These are phyloP conservation scores for Oreotrochilus melanogaster DNA, from an alignment of 2,113 vertebrate species.

Conservation along the genomic window DNA sequence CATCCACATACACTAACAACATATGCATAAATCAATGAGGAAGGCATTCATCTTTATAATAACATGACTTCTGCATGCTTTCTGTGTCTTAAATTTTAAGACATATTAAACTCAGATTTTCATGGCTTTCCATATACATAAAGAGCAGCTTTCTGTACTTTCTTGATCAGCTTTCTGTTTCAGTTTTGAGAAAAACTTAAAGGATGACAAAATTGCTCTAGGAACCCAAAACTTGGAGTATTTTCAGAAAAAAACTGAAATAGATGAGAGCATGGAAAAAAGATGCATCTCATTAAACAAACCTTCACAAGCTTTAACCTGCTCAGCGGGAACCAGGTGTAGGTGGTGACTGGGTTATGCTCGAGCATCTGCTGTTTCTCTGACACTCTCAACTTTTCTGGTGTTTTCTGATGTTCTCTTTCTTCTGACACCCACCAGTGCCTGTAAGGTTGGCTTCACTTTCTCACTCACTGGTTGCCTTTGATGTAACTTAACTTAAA, in stretches of 20 bases:
- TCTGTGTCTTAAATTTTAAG: neutral
- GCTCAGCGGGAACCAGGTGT: neutral
- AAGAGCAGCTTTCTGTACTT: neutral
- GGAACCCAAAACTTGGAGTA: neutral
- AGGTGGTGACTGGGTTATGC: neutral
- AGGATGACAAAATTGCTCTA: neutral
- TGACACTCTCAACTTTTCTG: neutral
- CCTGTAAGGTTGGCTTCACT: neutral
- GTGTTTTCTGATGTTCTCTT: neutral
- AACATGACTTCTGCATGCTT: neutral
- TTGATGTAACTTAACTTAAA: neutral
- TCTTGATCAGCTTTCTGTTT: neutral
- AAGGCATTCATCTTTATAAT: neutral
- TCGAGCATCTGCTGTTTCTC: neutral
- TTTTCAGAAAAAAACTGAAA: neutral
- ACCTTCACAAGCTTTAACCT: neutral
- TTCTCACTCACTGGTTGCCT: neutral
- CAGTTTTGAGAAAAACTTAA: neutral
- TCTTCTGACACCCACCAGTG: neutral
- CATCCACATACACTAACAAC: fast-evolving
- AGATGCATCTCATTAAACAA: neutral
- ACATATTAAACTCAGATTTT: neutral
- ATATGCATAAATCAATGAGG: neutral
- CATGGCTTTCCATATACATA: neutral
- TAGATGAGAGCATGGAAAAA: neutral